These are phyloP conservation scores for Bubo blakistoni DNA, from an alignment of 2,113 vertebrate genomes.

Conservation along the genomic window DNA sequence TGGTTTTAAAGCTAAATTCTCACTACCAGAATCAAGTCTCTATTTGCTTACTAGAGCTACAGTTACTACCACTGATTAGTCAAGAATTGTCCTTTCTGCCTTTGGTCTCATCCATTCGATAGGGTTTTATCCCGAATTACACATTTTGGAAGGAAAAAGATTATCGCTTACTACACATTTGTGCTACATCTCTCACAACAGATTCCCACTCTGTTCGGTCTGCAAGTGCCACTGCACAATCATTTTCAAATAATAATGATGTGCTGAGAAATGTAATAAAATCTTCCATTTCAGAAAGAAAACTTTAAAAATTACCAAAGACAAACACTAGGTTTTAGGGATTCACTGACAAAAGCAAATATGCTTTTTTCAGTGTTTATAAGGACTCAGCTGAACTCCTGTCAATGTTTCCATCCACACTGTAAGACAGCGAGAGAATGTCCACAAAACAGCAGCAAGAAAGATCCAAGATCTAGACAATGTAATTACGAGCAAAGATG, in stretches of 20 bases:
- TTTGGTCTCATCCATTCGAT: neutral
- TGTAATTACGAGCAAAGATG: neutral
- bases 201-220: neutral
- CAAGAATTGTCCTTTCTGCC: neutral
- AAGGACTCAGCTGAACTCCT: neutral
- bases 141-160: neutral
- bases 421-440: neutral
- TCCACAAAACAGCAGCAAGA: neutral
- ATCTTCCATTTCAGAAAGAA: neutral
- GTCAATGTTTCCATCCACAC: neutral
- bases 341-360: neutral
- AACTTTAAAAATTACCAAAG: neutral
- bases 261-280: neutral
- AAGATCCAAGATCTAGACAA: neutral
- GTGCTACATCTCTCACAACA: neutral
- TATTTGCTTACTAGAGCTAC: neutral
- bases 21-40: neutral
- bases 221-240: neutral
- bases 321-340: neutral
- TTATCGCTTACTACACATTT: neutral
- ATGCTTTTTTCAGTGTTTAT: neutral
- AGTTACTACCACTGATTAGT: neutral
- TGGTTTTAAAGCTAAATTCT: neutral
- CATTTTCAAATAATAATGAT: neutral
- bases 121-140: neutral